Evolutionary conservation across 2,113 vertebrate species (phyloP).

Genomic region (Puma concolor): DNA sequence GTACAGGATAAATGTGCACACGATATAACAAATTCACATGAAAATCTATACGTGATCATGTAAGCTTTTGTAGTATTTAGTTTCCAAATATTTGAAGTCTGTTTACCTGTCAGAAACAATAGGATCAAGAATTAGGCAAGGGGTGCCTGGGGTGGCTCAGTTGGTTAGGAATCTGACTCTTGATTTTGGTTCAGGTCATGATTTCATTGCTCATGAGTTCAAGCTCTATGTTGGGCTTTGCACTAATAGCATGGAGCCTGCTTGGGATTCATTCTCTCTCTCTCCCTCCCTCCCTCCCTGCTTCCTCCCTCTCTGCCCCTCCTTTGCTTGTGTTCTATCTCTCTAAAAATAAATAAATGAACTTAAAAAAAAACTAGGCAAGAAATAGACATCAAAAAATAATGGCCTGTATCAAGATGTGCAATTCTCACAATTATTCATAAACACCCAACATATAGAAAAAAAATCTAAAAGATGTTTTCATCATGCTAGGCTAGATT

Average conservation of each 20-base stretch:
- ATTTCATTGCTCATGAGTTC: too few relatives aligned
- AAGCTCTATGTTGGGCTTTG: too few relatives aligned
- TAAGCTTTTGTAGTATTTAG: neutral
- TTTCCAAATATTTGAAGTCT: conserved; percentile 16
- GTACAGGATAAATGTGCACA: neutral
- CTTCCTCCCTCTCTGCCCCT: too few relatives aligned
- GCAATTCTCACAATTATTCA: neutral
- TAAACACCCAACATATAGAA: neutral
- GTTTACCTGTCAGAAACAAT: neutral
- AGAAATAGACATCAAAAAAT: neutral
- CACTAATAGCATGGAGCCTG: too few relatives aligned
- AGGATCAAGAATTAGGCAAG: neutral
- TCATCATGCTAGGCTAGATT: neutral
- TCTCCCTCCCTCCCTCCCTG: too few relatives aligned
- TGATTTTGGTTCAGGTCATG: too few relatives aligned
- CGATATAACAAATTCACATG: neutral
- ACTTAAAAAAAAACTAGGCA: neutral
- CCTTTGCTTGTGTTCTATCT: too few relatives aligned
- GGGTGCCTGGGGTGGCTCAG: too few relatives aligned
- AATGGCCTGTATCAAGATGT: neutral
- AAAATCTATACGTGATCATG: neutral
- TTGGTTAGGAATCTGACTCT: too few relatives aligned
- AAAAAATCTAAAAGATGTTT: neutral
- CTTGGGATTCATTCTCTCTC: too few relatives aligned
- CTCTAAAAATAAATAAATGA: too few relatives aligned